phyloP scores from a whole-genome alignment of 23 tunicate genomes.

The Halocynthia roretzi region DNA sequence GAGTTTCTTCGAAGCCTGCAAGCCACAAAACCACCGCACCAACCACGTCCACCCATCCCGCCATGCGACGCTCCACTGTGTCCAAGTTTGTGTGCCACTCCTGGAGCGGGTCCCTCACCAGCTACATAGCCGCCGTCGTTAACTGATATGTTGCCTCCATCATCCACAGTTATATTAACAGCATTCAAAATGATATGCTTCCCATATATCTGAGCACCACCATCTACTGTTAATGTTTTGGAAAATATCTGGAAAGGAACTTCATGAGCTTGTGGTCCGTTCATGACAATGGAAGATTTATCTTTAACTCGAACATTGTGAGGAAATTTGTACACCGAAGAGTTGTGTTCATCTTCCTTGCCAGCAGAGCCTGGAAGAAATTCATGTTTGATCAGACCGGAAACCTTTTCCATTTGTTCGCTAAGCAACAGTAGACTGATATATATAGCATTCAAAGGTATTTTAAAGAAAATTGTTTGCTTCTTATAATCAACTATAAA shows the following conservation, averaged over 20 bases:
- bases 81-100: slow-evolving; percentile 11
- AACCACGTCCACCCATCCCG: slow-evolving; percentile 30
- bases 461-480: too few relatives aligned
- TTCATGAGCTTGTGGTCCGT: slow-evolving; percentile 25
- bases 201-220: slow-evolving; percentile 6
- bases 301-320: slow-evolving; percentile 18
- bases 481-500: too few relatives aligned
- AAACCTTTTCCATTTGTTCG: too few relatives aligned
- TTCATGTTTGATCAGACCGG: too few relatives aligned
- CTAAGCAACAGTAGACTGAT: too few relatives aligned
- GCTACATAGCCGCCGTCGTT: slow-evolving; percentile 15
- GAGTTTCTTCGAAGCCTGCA: slow-evolving; percentile 14
- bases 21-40: slow-evolving; percentile 21
- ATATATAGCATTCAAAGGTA: too few relatives aligned
- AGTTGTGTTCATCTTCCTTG: slow-evolving; percentile 2
- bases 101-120: slow-evolving; percentile 19
- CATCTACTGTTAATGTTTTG: slow-evolving; percentile 17
- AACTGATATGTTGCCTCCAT: slow-evolving; percentile 20
- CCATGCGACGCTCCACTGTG: slow-evolving; percentile 36
- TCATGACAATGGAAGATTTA: slow-evolving; percentile 9
- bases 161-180: slow-evolving; percentile 17
- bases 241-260: slow-evolving; percentile 10
- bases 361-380: slow-evolving; percentile 16
- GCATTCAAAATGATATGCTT: slow-evolving; percentile 19
- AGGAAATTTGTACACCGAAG: slow-evolving; percentile 13